These are phyloP conservation scores for Phaonia tiefii DNA, from an alignment of 2,888 invertebrate genomes.

Conservation along the genomic window DNA sequence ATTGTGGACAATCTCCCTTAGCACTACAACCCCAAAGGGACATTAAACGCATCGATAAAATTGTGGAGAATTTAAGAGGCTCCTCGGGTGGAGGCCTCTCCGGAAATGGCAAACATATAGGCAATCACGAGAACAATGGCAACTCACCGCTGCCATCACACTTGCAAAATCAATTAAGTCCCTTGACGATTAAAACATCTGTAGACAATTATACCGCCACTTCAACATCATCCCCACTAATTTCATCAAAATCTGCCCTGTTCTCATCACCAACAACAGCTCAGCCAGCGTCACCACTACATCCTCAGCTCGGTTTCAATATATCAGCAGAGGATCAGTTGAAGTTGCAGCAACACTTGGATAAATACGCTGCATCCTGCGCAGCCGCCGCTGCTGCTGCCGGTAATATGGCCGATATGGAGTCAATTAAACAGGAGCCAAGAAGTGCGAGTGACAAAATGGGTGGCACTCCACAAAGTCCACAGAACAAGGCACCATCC, in stretches of 20 bases:
- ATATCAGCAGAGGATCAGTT: constrained; percentile 67
- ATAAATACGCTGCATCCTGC: constrained; percentile 74
- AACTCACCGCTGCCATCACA: constrained; percentile 64
- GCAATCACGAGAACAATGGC: constrained; percentile 57
- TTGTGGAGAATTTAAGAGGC: constrained; percentile 78
- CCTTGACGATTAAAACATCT: constrained; percentile 58
- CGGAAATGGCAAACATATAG: not conserved
- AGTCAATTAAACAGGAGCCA: constrained; percentile 59
- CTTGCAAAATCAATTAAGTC: constrained; percentile 69
- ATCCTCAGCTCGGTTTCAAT: constrained; percentile 52
- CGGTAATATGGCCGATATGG: constrained; percentile 38
- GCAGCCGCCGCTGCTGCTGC: constrained; percentile 50
- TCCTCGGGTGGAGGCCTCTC: constrained; percentile 46
- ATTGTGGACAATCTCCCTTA: constrained; percentile 60
- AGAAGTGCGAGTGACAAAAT: constrained; percentile 52
- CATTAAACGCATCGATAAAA: constrained; percentile 80
- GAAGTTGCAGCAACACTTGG: constrained; percentile 69
- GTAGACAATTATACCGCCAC: constrained; percentile 48
- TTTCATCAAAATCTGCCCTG: constrained; percentile 46
- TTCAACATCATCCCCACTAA: constrained; percentile 39
- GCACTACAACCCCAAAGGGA: constrained; percentile 74
- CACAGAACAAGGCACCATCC: constrained; percentile 76
- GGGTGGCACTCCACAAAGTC: constrained; percentile 40
- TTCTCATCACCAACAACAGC: constrained; percentile 48
- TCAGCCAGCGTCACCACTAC: constrained; percentile 36